phyloP scores from a whole-genome alignment of 2,888 invertebrate genomes.

The Cantharis rustica region DNA sequence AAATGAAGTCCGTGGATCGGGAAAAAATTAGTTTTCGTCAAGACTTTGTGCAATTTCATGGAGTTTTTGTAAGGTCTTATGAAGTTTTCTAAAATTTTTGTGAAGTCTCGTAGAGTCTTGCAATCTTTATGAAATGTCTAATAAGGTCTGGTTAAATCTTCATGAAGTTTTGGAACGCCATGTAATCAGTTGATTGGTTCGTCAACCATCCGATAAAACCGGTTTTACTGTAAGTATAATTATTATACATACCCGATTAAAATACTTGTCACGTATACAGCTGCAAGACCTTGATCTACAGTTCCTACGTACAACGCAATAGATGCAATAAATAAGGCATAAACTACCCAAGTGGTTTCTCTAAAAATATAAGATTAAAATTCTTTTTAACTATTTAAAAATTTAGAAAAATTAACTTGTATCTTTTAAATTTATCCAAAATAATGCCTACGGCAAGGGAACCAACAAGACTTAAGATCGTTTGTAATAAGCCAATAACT shows the following conservation, averaged over 20 bases:
- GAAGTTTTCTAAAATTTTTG: no score
- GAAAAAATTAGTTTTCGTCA: no score
- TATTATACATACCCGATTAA: not conserved
- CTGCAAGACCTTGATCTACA: not conserved
- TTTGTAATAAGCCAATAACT: not conserved
- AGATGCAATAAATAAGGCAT: not conserved
- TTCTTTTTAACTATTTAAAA: not conserved
- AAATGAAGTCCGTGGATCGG: no score
- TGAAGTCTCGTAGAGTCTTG: no score
- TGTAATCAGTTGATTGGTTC: no score
- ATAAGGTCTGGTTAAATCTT: no score
- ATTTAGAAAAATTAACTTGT: not conserved
- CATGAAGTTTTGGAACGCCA: no score
- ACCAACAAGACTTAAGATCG: not conserved
- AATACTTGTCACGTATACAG: not conserved
- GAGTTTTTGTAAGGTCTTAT: no score
- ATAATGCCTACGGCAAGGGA: not conserved
- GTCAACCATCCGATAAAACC: no score
- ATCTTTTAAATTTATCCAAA: not conserved
- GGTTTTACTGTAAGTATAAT: no score
- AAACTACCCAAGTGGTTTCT: not conserved
- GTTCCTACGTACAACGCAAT: not conserved
- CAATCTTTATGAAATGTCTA: no score
- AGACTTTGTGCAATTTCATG: no score
- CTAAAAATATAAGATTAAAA: not conserved